Evolutionary conservation across 2,113 vertebrate genomes (phyloP).

Genomic region (Oryzias curvinotus): DNA sequence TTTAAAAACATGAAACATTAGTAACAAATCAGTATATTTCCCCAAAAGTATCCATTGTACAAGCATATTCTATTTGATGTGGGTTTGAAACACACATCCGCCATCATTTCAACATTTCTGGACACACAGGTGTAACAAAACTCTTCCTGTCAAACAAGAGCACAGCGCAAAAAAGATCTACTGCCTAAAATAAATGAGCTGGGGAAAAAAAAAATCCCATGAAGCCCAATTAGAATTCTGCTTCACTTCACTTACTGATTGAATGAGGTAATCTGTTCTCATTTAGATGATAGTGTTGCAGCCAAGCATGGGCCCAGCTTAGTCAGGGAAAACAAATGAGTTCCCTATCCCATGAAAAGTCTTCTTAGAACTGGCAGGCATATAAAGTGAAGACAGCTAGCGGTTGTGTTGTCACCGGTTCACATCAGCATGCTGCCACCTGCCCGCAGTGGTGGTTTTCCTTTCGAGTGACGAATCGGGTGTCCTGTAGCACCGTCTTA

Average conservation of each 20-base stretch:
- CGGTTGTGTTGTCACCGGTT: conserved; percentile 38
- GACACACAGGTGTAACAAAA: conserved; percentile 60
- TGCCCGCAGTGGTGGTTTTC: conserved; percentile 42
- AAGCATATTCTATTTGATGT: conserved; percentile 36
- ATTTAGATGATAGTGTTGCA: conserved; percentile 70
- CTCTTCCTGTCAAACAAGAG: conserved; percentile 23
- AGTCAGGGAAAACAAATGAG: conserved; percentile 68
- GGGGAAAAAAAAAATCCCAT: conserved; percentile 36
- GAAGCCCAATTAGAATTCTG: conserved; percentile 70
- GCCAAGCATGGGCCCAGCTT: conserved; percentile 55
- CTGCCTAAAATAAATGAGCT: conserved; percentile 10
- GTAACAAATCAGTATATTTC: background rate
- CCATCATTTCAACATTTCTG: conserved; percentile 60
- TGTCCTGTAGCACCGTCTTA: conserved; percentile 41
- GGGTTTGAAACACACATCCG: conserved; percentile 42
- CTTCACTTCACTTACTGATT: conserved; percentile 67
- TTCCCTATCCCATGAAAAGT: conserved; percentile 50
- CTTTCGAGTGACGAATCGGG: conserved; percentile 34
- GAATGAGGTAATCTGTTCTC: conserved; percentile 69
- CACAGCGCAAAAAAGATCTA: conserved; percentile 22
- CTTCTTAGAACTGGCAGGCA: conserved; percentile 41
- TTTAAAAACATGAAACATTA: background rate
- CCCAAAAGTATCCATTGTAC: background rate
- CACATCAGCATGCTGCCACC: conserved; percentile 49
- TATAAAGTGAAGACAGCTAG: conserved; percentile 42